Evolutionary conservation across 2,797 vertebrate genomes (phyloP), one percentile per base, ranked within the genome.

Genomic region (Onychomys torridus): DNA sequence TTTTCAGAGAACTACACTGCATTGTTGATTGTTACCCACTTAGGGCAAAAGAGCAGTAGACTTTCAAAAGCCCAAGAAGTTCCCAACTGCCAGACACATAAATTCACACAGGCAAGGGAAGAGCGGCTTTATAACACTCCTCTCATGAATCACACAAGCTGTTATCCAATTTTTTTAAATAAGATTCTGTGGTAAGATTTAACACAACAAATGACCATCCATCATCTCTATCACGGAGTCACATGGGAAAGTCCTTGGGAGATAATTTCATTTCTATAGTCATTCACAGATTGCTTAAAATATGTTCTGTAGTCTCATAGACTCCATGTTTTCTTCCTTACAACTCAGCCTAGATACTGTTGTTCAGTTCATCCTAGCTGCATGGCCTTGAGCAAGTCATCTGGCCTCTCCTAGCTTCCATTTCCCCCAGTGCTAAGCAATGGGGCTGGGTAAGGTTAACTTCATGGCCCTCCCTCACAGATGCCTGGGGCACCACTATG

Each of bases 101-200:
- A 69, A 40, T 93, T 92, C 86, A 94, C 57, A 96, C 43, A 87
- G 43, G 71, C 73, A 82, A 27, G 43, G 52, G 78, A 83, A 75
- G 14, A 25, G 37, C 46, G 65, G 78, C 7, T 82, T 90, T 40
- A 17, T 57, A 95, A 76, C 11, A 71, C 12, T 89, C 96, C 27
- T 90, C 34, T 91, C 61, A 76, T 65, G 59, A 95, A 69, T 85
- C 65, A 81, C 9, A 92, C 65, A 55, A 32, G 77, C 86, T 89
- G n/a, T 82, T 92, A 81, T 81, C 59, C 55, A 85, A 94, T 37
- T 37, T 82, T 91, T 83, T 40, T 0, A 57, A 81, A 57, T 79
- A 81, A 55, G 93, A 92, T 89, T 90, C 57, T 85, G 23, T 92
- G 32, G 59, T 95, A 88, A 71, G n/a, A 87, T 91, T 69, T 14